Conservation (phyloP, 2,797 vertebrate genomes). For the Astyanax mexicanus region DNA sequence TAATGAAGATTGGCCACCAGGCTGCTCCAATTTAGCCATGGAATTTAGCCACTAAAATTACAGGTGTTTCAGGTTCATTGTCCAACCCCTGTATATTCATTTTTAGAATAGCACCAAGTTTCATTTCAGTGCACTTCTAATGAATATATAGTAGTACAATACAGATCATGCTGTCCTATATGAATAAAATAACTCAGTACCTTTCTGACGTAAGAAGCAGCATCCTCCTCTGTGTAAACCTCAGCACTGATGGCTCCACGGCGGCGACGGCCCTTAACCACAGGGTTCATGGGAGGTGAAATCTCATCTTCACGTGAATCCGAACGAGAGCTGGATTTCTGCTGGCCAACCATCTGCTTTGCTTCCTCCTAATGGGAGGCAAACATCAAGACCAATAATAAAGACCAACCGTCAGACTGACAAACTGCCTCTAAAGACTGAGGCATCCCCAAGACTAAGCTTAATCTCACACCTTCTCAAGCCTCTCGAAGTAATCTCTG, state of each 20-base stretch:
- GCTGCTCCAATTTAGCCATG: too few species aligned
- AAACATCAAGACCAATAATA: neutral
- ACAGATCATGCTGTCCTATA: too few species aligned
- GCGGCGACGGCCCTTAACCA: constrained; percentile 94
- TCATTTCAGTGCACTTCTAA: too few species aligned
- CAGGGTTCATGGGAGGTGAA: constrained; percentile 97
- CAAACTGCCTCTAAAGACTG: neutral
- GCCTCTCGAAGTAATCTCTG: constrained; percentile 94
- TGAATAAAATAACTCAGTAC: constrained; percentile 63
- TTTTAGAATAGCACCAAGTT: too few species aligned
- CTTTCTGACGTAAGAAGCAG: constrained; percentile 97
- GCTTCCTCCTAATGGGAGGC: constrained; percentile 87
- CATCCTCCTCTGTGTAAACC: constrained; percentile 98
- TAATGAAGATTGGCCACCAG: too few species aligned
- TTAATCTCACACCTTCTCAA: constrained; percentile 87
- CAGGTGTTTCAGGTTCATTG: too few species aligned
- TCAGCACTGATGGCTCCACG: constrained; percentile 98
- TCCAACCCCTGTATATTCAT: too few species aligned
- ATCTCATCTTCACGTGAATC: constrained; percentile 98
- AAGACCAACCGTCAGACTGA: neutral
- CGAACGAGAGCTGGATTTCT: constrained; percentile 91
- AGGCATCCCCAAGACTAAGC: neutral
- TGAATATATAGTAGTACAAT: too few species aligned
- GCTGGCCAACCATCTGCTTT: constrained; percentile 93
- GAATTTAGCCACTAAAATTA: too few species aligned